phyloP scores from a whole-genome alignment of 2,888 invertebrate genomes.

The Drosophila hamatofila region DNA sequence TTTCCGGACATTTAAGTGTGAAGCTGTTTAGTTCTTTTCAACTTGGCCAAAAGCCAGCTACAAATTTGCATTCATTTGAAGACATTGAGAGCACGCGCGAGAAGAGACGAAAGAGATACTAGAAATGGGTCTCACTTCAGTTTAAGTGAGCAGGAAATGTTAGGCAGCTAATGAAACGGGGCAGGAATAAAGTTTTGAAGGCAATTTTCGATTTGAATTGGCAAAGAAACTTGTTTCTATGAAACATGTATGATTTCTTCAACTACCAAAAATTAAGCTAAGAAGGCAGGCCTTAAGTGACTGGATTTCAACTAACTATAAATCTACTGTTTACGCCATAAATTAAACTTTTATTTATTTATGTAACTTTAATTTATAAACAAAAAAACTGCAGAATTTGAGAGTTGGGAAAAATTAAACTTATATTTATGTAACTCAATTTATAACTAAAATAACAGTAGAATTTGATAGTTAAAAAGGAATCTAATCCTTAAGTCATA shows the following conservation, averaged over 20 bases:
- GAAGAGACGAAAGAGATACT: constrained; percentile 7
- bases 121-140: constrained; percentile 1
- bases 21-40: constrained; percentile 28
- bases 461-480: no score
- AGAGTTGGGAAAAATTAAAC: no score
- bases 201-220: background rate
- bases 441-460: no score
- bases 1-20: constrained; percentile 68
- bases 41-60: constrained; percentile 50
- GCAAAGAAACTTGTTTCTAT: background rate
- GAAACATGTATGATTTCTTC: background rate
- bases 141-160: constrained; percentile 19
- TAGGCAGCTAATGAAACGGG: constrained; percentile 11
- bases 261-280: background rate
- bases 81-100: background rate
- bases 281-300: no score
- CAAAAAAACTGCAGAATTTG: background rate
- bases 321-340: no score
- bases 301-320: no score
- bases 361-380: no score
- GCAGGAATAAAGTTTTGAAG: background rate
- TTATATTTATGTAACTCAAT: no score
- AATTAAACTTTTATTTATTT: no score
- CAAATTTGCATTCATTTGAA: constrained; percentile 54
- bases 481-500: no score